Conservation (phyloP, 2,797 vertebrate genomes). For the Emydoidea blandingii region DNA sequence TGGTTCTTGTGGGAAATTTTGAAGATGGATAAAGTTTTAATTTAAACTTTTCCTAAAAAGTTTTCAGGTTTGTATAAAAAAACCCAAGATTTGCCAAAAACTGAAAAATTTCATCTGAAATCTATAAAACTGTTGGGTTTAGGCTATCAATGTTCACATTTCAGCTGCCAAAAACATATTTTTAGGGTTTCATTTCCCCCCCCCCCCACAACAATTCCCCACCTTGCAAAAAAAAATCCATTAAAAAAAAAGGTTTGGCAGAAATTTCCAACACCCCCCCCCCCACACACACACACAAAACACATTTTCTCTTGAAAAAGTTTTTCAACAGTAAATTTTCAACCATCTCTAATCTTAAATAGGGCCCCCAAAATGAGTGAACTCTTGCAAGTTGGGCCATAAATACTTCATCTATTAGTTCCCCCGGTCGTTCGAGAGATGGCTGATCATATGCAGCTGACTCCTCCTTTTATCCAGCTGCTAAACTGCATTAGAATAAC, state of each 20-base stretch:
- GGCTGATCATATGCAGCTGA: fast-evolving
- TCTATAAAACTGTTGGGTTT: background rate
- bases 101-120: background rate
- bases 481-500: background rate
- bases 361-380: background rate
- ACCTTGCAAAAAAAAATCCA: background rate
- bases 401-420: background rate
- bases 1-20: background rate
- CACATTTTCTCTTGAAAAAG: background rate
- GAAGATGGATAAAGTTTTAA: background rate
- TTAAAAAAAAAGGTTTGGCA: background rate
- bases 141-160: background rate
- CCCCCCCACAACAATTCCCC: too few species aligned
- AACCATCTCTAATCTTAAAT: background rate
- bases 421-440: background rate
- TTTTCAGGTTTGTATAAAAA: background rate
- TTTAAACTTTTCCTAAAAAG: background rate
- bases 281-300: background rate
- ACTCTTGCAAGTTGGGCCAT: background rate
- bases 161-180: background rate
- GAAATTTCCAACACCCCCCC: background rate
- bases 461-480: background rate
- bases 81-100: background rate
- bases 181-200: background rate
- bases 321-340: background rate